Evolutionary conservation across 2,888 invertebrate genomes (phyloP).

Genomic region (Rhingia rostrata): DNA sequence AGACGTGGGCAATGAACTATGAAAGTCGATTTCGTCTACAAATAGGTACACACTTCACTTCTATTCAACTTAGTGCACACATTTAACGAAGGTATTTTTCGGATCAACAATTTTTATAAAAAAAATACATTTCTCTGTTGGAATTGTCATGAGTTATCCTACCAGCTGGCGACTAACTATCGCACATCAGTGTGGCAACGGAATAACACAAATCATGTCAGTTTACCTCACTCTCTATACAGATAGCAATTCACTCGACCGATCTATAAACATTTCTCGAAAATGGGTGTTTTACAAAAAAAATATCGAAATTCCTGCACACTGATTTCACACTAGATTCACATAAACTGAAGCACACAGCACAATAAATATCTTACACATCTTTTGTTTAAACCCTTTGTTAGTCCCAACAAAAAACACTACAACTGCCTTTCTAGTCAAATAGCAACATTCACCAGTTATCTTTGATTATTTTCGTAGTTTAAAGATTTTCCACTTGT

Average conservation of each 20-base stretch:
- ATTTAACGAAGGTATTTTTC: slow-evolving; percentile 15
- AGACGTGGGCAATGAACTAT: slow-evolving; percentile 58
- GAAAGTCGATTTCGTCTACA: neutral
- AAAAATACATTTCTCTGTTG: neutral
- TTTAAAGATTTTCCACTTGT: slow-evolving; percentile 52
- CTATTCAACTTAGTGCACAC: slow-evolving; percentile 35
- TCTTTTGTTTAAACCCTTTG: slow-evolving; percentile 64
- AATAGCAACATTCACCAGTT: neutral
- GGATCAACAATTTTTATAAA: neutral
- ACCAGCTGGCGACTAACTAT: slow-evolving; percentile 44
- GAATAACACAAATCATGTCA: neutral
- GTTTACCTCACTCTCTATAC: slow-evolving; percentile 11
- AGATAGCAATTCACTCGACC: slow-evolving; percentile 25
- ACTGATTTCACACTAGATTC: slow-evolving; percentile 28
- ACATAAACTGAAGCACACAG: slow-evolving; percentile 43
- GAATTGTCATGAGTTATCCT: slow-evolving; percentile 2
- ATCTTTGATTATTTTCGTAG: slow-evolving; percentile 16
- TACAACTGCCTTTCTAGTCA: neutral
- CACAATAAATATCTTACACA: slow-evolving; percentile 64
- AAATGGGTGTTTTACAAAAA: neutral
- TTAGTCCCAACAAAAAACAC: slow-evolving; percentile 48
- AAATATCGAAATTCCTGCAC: slow-evolving; percentile 38
- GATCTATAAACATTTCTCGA: slow-evolving; percentile 27
- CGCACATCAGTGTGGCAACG: neutral
- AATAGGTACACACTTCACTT: slow-evolving; percentile 29